Base-by-base conservation (phyloP, 2,113 vertebrate species). In the Euleptes europaea region DNA sequence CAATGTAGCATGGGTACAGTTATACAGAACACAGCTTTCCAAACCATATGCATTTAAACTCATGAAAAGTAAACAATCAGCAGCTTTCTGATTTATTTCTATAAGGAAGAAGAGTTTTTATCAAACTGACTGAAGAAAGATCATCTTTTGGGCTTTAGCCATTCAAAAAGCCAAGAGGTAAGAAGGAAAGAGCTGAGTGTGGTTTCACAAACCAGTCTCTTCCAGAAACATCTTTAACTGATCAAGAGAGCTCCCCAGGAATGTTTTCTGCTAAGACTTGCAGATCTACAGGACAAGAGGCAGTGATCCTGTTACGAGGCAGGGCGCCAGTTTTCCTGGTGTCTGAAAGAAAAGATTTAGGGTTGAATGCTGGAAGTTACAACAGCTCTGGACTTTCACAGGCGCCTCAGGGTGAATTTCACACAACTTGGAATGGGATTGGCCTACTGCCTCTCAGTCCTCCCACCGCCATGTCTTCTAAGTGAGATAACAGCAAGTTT, bases 211-310 rank as follows among this genome's bases (percentile, higher is more conserved):
- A 81, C 81, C 80, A 8, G 4, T 26, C 7, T 66, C 86, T 82
- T 66, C 78, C 57, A 90, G 88, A 80, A 15, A 80, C 82, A 70
- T 89, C 74, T 92, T 93, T 91, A 91, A 88, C 78, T 89, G 88
- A 93, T 92, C 77, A 90, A 69, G 69, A 74, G 73, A 83, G 71
- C 76, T 93, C 82, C 86, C 42, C n/a, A 5, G 8, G 60, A 77
- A 84, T 2, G 8, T 54, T 54, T 57, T 83, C 89, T 65, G 76
- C 84, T 66, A 80, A 54, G 81, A 11, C 47, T 84, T 76, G 14
- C 85, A 76, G 23, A 66, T 81, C 79, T 85, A 66, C 88, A 86
- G 72, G 42, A 35, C 51, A 82, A 92, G 92, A 91, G 40, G 26
- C 80, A 35, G 0, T 1, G 0, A 0, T 88, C 84, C 78, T 4